Base-by-base conservation (phyloP, 37 sponge, comb jelly and placozoan genomes). In the Haliclona indistincta region DNA sequence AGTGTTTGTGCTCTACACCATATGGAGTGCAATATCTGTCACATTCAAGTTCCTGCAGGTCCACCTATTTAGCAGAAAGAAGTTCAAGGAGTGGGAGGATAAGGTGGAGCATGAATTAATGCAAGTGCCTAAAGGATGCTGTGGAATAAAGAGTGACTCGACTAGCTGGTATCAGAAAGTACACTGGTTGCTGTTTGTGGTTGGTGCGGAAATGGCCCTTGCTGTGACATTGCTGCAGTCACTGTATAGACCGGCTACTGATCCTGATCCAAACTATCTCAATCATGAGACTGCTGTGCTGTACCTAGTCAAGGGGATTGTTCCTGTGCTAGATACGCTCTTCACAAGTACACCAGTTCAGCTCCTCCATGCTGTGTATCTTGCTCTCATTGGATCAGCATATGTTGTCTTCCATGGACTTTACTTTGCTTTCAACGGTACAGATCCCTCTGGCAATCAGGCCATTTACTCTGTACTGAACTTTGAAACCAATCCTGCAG, bases 81-180 rank as follows among this genome's bases (percentile, higher is more conserved):
- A n/a, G n/a, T n/a, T n/a, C n/a, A n/a, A n/a, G n/a, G n/a, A n/a
- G n/a, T n/a, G n/a, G n/a, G n/a, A n/a, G n/a, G n/a, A n/a, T n/a
- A n/a, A n/a, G n/a, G n/a, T n/a, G n/a, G n/a, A n/a, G n/a, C n/a
- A n/a, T n/a, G n/a, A n/a, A n/a, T n/a, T n/a, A n/a, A n/a, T n/a
- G n/a, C n/a, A n/a, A n/a, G n/a, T n/a, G n/a, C n/a, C n/a, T n/a
- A n/a, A n/a, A n/a, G 73, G 73, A 1, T 81, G 73, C 37, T 81
- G 81, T 33, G 54, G 64, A 15, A 19, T 20, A 2, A 36, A n/a
- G 1, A 47, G 36, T n/a, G 64, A 81, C 54, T 10, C 13, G 35
- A 49, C 54, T 37, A 72, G 34, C 64, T 91, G 91, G 91, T 91
- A 82, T 38, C 83, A 91, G 10, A 82, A 79, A 53, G 44, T 86